Percentiles rank a stretch among this genome's conserved stretches.
phyloP scores from a whole-genome alignment of 2,888 invertebrate genomes.

The Mongoloraphidia duomilia region DNA sequence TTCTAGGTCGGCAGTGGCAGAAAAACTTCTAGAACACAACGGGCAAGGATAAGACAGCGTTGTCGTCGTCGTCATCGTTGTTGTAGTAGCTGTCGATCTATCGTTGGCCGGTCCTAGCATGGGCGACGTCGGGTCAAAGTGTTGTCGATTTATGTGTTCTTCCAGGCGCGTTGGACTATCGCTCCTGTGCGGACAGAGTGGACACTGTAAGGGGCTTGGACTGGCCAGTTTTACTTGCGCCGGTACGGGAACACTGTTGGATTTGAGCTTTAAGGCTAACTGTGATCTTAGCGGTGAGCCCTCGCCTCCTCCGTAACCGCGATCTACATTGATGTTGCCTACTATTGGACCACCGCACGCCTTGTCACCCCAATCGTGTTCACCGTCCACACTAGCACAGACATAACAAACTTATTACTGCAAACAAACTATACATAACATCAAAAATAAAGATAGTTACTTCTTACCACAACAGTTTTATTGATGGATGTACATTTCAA shows the following conservation, averaged over 20 bases:
- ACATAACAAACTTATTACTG: too few species aligned
- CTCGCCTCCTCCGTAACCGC: constrained; percentile 33
- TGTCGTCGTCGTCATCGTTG: constrained; percentile 25
- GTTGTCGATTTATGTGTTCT: constrained; percentile 71
- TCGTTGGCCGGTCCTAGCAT: constrained; percentile 30
- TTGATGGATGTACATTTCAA: too few species aligned
- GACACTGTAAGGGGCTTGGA: constrained; percentile 40
- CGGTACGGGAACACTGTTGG: constrained; percentile 23
- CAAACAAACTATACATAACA: neutral
- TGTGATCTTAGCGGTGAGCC: constrained; percentile 61
- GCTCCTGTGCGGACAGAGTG: constrained; percentile 62
- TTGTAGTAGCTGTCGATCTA: constrained; percentile 29
- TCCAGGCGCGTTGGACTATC: constrained; percentile 59
- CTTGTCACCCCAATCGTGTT: constrained; percentile 23
- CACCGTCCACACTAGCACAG: constrained; percentile 1
- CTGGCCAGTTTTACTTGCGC: constrained; percentile 6
- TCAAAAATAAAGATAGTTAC: neutral
- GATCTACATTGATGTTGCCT: constrained; percentile 5
- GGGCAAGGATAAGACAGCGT: constrained; percentile 53
- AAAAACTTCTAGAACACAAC: constrained; percentile 57
- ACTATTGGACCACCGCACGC: constrained; percentile 15
- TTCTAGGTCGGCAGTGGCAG: constrained; percentile 63
- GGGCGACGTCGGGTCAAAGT: constrained; percentile 69
- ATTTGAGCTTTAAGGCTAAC: constrained; percentile 51
- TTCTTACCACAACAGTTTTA: neutral